phyloP scores from a whole-genome alignment of 1,140 invertebrate genomes.

The Euura lappo region DNA sequence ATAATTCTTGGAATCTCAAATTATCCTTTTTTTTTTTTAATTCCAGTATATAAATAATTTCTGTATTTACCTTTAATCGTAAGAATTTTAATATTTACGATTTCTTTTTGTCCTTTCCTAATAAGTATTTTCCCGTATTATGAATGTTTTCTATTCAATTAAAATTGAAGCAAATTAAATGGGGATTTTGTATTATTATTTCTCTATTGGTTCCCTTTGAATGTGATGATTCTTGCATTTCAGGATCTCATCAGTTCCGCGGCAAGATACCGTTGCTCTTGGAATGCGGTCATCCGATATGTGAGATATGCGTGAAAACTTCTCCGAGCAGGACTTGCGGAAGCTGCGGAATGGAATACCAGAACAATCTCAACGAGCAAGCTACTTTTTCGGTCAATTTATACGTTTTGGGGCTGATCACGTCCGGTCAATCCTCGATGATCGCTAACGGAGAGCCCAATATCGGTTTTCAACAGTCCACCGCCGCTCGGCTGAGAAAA shows the following conservation, averaged over 20 bases:
- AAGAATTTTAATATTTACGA: no score
- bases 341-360: background rate
- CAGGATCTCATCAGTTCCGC: slow-evolving; percentile 28
- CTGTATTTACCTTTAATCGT: no score
- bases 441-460: slow-evolving; percentile 29
- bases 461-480: slow-evolving; percentile 32
- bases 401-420: slow-evolving; percentile 39
- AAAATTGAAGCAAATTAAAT: no score
- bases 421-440: slow-evolving; percentile 10
- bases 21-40: no score
- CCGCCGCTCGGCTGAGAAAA: slow-evolving; percentile 20
- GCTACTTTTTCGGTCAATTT: slow-evolving; percentile 35
- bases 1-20: no score
- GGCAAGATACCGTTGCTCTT: slow-evolving; percentile 45
- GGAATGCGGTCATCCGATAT: slow-evolving; percentile 54
- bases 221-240: slow-evolving; percentile 13
- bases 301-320: slow-evolving; percentile 40
- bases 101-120: no score
- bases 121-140: no score
- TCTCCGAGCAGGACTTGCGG: slow-evolving; percentile 21
- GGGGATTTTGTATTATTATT: no score
- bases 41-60: no score
- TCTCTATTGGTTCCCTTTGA: no score
- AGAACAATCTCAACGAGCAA: slow-evolving; percentile 15
- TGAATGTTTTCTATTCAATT: no score